Base-by-base conservation (phyloP, 1,140 invertebrate genomes). In the Contarinia nasturtii region DNA sequence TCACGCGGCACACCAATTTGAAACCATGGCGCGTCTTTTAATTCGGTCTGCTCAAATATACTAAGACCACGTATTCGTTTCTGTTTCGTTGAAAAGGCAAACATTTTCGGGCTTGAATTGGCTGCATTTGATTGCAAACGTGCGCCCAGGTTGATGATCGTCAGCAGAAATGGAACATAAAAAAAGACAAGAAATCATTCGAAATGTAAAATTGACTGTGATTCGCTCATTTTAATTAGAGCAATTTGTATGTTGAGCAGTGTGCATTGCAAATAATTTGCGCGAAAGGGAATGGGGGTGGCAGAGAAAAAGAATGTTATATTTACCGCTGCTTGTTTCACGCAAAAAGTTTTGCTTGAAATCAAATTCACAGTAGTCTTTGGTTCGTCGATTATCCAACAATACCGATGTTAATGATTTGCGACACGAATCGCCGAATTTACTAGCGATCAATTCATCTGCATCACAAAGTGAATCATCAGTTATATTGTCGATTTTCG, bases 1-100 rank as follows among this genome's bases (percentile, higher is more conserved):
- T 79, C 91, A 75, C 91, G 79, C 27, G 91, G 89, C 57, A 95
- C 91, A 18, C 89, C 90, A 42, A 89, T 87, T 64, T 95, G 90
- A 64, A 93, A 95, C 91, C 90, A 96, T 2, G 88, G 85, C 40
- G 87, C 86, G 47, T 80, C 75, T 53, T 80, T 72, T 3, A 94
- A 68, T 53, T 90, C 85, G 18, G 79, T 76, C 64, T 90, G 86
- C 56, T 84, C 80, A 34, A 78, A 72, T 55, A 75, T 72, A 52
- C 73, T 76, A 36, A 82, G 64, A 54, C 79, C 50, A 74, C 75
- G 49, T 79, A 66, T 55, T 80, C 73, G 1, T 80, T 76, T 33
- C 76, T 66, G 33, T 72, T 73, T 2, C 76, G 75, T 37, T 76
- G 27, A 27, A 27, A 27, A 27, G 27, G 27, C 75, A 51, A 61